Evolutionary conservation across 2,113 vertebrate species (phyloP).

Genomic region (Cavia aperea): DNA sequence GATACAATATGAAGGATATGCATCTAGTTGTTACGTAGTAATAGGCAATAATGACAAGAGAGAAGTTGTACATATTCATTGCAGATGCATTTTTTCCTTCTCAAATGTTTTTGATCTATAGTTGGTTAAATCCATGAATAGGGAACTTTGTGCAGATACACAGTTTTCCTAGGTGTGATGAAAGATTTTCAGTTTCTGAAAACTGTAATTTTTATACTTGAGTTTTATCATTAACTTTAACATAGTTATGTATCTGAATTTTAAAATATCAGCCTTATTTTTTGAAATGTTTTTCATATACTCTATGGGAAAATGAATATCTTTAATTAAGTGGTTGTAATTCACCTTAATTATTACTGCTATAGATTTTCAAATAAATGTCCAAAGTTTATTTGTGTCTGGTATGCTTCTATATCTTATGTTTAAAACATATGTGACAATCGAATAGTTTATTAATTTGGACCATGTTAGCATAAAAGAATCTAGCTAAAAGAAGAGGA

Average conservation of each 20-base stretch:
- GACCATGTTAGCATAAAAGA: slow-evolving; percentile 58
- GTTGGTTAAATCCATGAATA: background rate
- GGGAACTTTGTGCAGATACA: background rate
- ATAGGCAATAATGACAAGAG: background rate
- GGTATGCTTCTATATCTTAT: slow-evolving; percentile 48
- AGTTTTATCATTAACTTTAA: background rate
- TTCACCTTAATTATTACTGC: slow-evolving; percentile 3
- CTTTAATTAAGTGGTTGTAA: background rate
- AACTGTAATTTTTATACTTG: background rate
- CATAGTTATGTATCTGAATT: background rate
- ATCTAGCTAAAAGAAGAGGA: slow-evolving; percentile 74
- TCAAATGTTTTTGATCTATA: background rate
- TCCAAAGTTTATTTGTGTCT: slow-evolving; percentile 65
- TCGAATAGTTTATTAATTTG: slow-evolving; percentile 69
- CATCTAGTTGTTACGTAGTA: background rate
- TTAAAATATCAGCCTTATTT: slow-evolving; percentile 18
- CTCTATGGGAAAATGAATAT: background rate
- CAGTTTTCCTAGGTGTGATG: background rate
- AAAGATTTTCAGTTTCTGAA: slow-evolving; percentile 15
- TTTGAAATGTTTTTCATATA: slow-evolving; percentile 18
- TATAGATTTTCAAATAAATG: slow-evolving; percentile 38
- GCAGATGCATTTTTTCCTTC: background rate
- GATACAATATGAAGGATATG: background rate
- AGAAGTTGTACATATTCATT: background rate
- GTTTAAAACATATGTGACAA: slow-evolving; percentile 73